Evolutionary conservation across 37 sponge, comb jelly and placozoan genomes (phyloP).

Genomic region (Petrosia ficiformis): DNA sequence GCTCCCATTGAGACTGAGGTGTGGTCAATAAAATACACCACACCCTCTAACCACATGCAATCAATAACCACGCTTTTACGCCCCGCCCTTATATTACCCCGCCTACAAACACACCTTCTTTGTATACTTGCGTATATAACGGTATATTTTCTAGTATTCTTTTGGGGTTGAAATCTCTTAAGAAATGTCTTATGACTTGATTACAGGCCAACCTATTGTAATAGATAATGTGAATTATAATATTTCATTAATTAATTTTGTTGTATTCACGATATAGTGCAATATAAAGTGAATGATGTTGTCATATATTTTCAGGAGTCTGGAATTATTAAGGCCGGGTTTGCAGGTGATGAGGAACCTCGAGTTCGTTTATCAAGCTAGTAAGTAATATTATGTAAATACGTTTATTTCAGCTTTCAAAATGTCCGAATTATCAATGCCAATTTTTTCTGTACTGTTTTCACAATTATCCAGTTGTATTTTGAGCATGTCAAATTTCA

Average conservation of each 20-base stretch:
- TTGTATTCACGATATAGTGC: background rate
- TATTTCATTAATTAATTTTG: background rate
- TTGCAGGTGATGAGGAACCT: conserved; percentile 96
- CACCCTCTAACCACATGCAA: no score
- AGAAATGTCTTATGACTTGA: conserved; percentile 80
- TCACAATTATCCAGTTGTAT: no score
- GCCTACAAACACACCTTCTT: background rate
- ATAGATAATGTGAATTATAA: conserved; percentile 94
- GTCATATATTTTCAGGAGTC: conserved; percentile 71
- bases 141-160: background rate
- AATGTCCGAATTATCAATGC: conserved; percentile 83
- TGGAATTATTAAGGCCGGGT: conserved; percentile 98
- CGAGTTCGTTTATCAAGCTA: conserved; percentile 89
- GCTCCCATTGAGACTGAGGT: no score
- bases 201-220: conserved; percentile 97
- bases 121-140: background rate
- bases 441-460: no score
- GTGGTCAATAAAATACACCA: no score
- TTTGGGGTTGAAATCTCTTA: background rate
- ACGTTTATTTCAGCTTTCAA: no score
- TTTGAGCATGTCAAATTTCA: no score
- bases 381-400: conserved; percentile 41
- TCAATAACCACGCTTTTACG: no score
- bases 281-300: background rate
- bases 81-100: no score